phyloP scores from a whole-genome alignment of 2,113 vertebrate genomes.

The Ifrita kowaldi region DNA sequence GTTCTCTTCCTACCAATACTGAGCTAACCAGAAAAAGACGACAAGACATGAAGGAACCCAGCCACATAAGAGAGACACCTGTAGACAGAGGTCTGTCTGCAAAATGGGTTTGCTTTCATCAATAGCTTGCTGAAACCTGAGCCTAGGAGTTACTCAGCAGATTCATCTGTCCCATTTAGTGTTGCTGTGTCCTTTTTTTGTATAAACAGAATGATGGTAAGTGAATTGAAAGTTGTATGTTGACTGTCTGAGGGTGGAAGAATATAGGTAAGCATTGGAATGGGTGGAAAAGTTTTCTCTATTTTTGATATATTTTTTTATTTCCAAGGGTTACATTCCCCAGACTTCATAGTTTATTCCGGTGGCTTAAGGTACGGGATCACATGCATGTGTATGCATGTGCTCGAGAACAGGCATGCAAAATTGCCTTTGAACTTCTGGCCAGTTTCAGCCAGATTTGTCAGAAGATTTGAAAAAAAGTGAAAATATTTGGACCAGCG shows the following conservation, averaged over 20 bases:
- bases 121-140: not conserved
- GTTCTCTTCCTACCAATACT: not conserved
- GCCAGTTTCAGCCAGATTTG: not conserved
- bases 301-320: not conserved
- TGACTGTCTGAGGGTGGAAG: not conserved
- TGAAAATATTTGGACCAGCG: too few relatives aligned
- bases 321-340: not conserved
- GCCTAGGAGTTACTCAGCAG: not conserved
- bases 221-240: not conserved
- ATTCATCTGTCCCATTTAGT: not conserved
- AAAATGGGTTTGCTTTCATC: not conserved
- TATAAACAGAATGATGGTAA: not conserved
- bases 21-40: not conserved
- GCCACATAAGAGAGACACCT: not conserved
- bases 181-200: not conserved
- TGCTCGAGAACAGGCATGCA: accelerated
- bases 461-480: not conserved
- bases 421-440: not conserved
- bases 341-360: not conserved
- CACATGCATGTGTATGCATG: not conserved
- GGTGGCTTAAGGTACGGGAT: not conserved
- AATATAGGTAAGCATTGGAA: not conserved
- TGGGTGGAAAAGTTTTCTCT: not conserved
- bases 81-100: not conserved
- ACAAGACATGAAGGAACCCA: not conserved